Evolutionary conservation across 2,113 vertebrate genomes (phyloP).

Genomic region (Pterocles burchelli): DNA sequence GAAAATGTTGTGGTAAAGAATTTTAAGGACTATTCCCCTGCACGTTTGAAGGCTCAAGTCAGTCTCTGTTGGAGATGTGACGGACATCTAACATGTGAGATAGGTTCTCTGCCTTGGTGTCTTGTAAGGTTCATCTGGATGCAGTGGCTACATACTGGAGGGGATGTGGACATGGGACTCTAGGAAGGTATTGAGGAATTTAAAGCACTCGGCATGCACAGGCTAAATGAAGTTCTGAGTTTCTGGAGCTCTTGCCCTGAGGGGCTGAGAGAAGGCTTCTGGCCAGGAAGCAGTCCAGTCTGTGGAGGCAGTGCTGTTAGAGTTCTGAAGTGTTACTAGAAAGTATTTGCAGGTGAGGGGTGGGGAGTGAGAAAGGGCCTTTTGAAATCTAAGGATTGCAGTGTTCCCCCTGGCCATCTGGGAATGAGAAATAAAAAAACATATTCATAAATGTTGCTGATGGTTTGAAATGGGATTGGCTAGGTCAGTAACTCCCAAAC

Average conservation of each 20-base stretch:
- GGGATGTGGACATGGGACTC: accelerated
- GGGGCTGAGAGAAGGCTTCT: neutral
- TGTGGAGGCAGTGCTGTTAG: neutral
- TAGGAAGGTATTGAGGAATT: neutral
- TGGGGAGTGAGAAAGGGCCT: neutral
- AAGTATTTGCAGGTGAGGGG: neutral
- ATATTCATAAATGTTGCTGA: neutral
- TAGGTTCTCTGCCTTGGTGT: accelerated
- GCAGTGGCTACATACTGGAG: neutral
- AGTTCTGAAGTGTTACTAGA: neutral
- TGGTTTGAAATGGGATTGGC: neutral
- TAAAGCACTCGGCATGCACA: neutral
- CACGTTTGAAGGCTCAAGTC: neutral
- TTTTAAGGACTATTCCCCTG: neutral
- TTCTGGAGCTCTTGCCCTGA: neutral
- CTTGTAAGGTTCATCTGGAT: neutral
- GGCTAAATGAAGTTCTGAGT: neutral
- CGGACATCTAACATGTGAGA: accelerated
- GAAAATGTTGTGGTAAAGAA: neutral
- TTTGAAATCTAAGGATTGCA: neutral
- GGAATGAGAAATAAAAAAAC: neutral
- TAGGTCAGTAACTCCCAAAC: neutral
- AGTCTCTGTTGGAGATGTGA: neutral
- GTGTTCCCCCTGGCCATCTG: neutral
- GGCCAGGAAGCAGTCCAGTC: neutral